Conservation (phyloP, 2,113 vertebrate genomes). For the Uropsilus gracilis region DNA sequence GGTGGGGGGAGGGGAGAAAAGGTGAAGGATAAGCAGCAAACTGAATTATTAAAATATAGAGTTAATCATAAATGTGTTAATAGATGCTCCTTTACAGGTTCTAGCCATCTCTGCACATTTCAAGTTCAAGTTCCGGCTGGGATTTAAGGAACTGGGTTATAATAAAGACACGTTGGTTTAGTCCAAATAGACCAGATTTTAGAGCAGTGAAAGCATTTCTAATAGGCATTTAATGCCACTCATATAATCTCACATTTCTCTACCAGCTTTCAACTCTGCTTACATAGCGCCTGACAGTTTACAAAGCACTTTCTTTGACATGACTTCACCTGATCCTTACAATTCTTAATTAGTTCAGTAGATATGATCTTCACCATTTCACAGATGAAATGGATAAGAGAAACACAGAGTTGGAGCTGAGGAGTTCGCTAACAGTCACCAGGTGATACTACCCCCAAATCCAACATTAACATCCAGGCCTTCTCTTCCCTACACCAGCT, state of each 20-base stretch:
- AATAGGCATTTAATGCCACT: conserved; percentile 61
- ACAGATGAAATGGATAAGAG: conserved; percentile 45
- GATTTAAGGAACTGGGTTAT: neutral
- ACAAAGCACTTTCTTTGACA: conserved; percentile 52
- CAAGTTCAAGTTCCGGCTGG: neutral
- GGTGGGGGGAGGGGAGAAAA: neutral
- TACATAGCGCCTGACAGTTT: conserved; percentile 41
- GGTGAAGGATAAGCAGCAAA: neutral
- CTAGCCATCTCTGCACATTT: neutral
- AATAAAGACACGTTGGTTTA: conserved; percentile 40
- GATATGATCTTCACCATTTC: conserved; percentile 31
- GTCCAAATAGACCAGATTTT: conserved; percentile 47
- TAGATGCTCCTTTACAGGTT: neutral
- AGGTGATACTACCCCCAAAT: neutral
- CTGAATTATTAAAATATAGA: neutral
- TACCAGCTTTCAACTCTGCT: conserved; percentile 18
- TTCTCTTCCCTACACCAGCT: neutral
- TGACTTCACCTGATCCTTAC: conserved; percentile 63
- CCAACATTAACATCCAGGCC: neutral
- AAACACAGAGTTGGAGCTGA: too few relatives aligned
- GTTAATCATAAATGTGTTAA: neutral
- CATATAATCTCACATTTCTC: conserved; percentile 40
- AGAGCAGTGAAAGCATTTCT: conserved; percentile 34
- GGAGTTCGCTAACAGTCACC: neutral
- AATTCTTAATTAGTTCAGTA: conserved; percentile 56